Percentiles rank a stretch among this genome's conserved stretches.
Conservation (phyloP, 2,113 vertebrate genomes). For the Ctenomys sociabilis region DNA sequence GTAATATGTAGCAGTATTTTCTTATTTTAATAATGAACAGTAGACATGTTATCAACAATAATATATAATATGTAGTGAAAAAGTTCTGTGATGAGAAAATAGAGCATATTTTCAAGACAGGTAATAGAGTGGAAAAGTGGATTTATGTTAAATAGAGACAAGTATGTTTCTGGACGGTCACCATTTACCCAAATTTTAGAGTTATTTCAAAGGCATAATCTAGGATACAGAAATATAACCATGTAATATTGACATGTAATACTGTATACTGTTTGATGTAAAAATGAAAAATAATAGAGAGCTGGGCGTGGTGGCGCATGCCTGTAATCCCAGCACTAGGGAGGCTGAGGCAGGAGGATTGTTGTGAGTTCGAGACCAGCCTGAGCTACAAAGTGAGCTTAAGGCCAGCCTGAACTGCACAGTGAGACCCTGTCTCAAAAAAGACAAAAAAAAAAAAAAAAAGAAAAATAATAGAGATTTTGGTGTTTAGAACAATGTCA, state of each 20-base stretch:
- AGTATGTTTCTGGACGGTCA: background rate
- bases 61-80: too few relatives aligned
- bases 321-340: too few relatives aligned
- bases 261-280: background rate
- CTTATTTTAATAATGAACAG: background rate
- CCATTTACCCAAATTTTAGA: background rate
- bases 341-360: too few relatives aligned
- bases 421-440: too few relatives aligned
- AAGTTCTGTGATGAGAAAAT: background rate
- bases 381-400: too few relatives aligned
- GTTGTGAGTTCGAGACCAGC: too few relatives aligned
- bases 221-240: background rate
- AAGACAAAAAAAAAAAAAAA: too few relatives aligned
- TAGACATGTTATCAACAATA: background rate
- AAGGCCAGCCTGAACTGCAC: too few relatives aligned
- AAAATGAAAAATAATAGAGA: background rate
- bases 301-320: too few relatives aligned
- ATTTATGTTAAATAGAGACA: background rate
- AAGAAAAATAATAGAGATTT: background rate
- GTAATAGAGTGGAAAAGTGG: background rate
- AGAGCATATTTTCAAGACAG: background rate
- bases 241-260: background rate
- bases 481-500: too few relatives aligned
- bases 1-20: too few relatives aligned
- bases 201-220: background rate